Conservation (phyloP, 2,113 vertebrate species). For the Amphilophus citrinellus region DNA sequence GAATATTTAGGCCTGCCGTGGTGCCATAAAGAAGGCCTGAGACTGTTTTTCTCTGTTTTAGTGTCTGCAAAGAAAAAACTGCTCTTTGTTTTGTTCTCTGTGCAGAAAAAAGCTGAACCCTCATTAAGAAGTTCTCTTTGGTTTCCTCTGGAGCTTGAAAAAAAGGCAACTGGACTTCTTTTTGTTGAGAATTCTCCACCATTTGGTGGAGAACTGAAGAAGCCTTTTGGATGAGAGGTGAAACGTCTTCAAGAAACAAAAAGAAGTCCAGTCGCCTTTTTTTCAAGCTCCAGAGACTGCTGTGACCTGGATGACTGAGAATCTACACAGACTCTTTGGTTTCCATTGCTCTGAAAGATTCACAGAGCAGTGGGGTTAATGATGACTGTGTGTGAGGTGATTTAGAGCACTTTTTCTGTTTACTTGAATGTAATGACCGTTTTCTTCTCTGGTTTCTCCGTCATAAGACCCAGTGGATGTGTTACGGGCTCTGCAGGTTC, state of each 20-base stretch:
- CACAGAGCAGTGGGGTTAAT: not conserved
- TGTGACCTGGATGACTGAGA: too few species aligned
- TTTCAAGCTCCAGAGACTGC: too few species aligned
- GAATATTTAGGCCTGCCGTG: accelerated
- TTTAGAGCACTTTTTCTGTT: not conserved
- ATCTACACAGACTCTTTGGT: not conserved
- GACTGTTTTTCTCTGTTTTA: accelerated
- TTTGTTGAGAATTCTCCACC: too few species aligned
- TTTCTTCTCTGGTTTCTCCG: not conserved
- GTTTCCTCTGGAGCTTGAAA: not conserved
- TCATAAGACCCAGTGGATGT: conserved; percentile 86
- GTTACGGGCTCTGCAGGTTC: conserved; percentile 86
- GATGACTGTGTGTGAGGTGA: accelerated
- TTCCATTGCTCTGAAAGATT: not conserved
- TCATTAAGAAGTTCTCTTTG: not conserved
- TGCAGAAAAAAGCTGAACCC: not conserved
- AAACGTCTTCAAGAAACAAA: too few species aligned
- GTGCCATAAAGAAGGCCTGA: not conserved
- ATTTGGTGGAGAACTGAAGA: too few species aligned
- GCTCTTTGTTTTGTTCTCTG: accelerated
- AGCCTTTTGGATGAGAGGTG: too few species aligned
- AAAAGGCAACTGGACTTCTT: too few species aligned
- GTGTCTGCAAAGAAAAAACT: not conserved
- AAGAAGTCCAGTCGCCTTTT: too few species aligned
- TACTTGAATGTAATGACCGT: accelerated